Evolutionary conservation across 2,113 vertebrate species (phyloP).

Genomic region (Lamprologus callipterus): DNA sequence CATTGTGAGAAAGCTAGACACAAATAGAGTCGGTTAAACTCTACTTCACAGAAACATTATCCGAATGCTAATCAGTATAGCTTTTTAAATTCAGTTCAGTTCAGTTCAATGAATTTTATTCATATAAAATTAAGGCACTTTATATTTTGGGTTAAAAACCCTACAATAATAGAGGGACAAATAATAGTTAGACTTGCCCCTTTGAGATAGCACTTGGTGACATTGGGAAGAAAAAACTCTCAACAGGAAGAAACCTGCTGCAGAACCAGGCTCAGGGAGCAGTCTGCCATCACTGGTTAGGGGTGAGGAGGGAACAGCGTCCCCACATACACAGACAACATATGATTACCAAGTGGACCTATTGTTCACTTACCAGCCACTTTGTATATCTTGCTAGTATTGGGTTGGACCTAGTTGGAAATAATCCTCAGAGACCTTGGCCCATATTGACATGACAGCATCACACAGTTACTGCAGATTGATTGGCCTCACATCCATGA

Average conservation of each 20-base stretch:
- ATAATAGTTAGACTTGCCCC: neutral
- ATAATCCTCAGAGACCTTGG: rapidly evolving
- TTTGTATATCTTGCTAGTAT: neutral
- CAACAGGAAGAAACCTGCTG: neutral
- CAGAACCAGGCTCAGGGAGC: neutral
- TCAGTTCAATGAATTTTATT: neutral
- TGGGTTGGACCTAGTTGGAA: neutral
- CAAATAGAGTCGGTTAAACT: rapidly evolving
- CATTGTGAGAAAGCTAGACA: neutral
- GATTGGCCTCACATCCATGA: neutral
- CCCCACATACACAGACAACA: neutral
- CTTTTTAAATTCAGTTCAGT: neutral
- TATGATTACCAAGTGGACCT: neutral
- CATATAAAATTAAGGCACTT: neutral
- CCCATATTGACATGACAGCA: neutral
- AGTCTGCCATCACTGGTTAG: neutral
- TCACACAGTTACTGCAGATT: neutral
- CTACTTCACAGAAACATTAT: neutral
- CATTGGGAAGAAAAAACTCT: neutral
- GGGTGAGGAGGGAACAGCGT: neutral
- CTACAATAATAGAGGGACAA: neutral
- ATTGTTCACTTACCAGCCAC: neutral
- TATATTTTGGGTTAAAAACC: neutral
- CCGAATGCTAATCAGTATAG: neutral
- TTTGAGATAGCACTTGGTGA: neutral